Base-by-base conservation (phyloP, 1,140 invertebrate species). In the Batillaria attramentaria region DNA sequence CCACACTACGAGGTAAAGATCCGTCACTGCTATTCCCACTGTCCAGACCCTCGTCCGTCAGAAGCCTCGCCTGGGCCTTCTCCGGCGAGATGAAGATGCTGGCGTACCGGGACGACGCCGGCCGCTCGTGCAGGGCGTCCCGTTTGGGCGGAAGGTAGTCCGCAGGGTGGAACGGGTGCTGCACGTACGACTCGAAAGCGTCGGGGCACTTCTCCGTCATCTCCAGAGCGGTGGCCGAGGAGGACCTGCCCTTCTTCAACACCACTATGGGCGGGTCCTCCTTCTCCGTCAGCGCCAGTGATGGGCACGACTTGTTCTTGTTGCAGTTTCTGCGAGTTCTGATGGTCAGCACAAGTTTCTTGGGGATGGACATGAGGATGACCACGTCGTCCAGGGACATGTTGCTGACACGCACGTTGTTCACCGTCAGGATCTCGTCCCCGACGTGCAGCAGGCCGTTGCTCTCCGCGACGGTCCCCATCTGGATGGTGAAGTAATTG, bases 311-410 rank as follows among this genome's bases (percentile, higher is more conserved):
- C 41, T 86, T 87, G 81, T 90, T 90, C 84, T 89, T 89, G 78
- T 84, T 86, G 80, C 86, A 85, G 83, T 86, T 87, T 78, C 87
- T 85, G 42, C 84, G 82, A 62, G 89, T 89, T 81, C 97, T 93
- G 65, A 97, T 98, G 79, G 96, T 97, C 72, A 99, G 93, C 35
- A 99, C 94, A 84, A 99, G 93, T 84, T 98, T 94, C 86, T 97
- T 93, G 1, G 98, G 98, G 92, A 99, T 99, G 84, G 97, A 99
- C 97, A 99, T 99, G 85, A 99, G 96, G 85, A 99, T 98, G 73
- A 99, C 98, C 57, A 99, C 98, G 91, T 99, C 98, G 90, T 99
- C 98, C 81, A 99, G 92, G 83, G 96, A 97, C 97, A 99, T 99
- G 86, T 96, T 95, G 76, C 96, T 95, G 81, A 99, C 98, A 88